Evolutionary conservation across 2,113 vertebrate genomes (phyloP).

Genomic region (Colossoma macropomum): DNA sequence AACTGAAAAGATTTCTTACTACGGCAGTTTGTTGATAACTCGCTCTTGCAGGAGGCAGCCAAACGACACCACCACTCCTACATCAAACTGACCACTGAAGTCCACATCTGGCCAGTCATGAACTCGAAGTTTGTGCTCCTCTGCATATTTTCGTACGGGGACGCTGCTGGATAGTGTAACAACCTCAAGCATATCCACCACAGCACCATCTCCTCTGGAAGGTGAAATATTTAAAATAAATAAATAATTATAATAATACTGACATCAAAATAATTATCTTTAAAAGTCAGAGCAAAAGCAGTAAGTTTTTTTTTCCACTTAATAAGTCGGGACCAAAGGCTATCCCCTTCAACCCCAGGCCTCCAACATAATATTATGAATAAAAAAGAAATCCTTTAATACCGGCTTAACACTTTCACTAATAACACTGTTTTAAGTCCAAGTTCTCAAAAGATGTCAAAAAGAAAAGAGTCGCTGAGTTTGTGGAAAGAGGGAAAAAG

Average conservation of each 20-base stretch:
- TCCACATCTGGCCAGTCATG: constrained; percentile 85
- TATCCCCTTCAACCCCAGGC: too few relatives aligned
- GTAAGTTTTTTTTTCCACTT: too few relatives aligned
- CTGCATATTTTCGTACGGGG: constrained; percentile 84
- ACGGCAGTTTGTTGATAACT: constrained; percentile 91
- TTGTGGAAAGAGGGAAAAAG: too few relatives aligned
- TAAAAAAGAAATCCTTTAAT: too few relatives aligned
- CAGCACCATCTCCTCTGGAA: constrained; percentile 64
- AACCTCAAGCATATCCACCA: constrained; percentile 87
- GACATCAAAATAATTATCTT: too few relatives aligned
- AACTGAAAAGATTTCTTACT: constrained; percentile 76
- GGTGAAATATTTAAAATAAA: not conserved
- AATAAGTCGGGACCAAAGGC: too few relatives aligned
- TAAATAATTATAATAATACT: not conserved
- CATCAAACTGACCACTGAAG: constrained; percentile 79
- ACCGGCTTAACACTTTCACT: too few relatives aligned
- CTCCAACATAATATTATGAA: too few relatives aligned
- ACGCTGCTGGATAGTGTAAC: constrained; percentile 80
- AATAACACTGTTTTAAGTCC: too few relatives aligned
- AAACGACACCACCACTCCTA: constrained; percentile 94
- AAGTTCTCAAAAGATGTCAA: too few relatives aligned
- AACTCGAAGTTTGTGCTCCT: constrained; percentile 76
- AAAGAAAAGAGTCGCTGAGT: too few relatives aligned
- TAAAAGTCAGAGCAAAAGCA: too few relatives aligned
- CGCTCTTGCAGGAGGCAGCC: constrained; percentile 86